These are phyloP conservation scores for Charanyca ferruginea DNA, from an alignment of 2,888 invertebrate genomes.

Conservation along the genomic window DNA sequence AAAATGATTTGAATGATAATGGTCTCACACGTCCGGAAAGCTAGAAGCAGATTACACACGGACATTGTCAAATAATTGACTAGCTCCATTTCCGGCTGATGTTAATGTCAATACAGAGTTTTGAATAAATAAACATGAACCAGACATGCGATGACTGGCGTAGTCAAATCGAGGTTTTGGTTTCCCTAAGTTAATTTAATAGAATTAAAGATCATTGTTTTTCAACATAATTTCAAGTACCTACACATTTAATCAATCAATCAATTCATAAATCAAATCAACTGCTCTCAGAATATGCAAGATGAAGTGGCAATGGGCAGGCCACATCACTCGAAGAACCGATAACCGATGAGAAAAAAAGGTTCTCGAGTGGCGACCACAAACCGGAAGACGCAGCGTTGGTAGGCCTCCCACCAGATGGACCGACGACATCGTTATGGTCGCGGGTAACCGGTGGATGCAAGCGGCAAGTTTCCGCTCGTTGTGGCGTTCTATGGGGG, in stretches of 20 bases:
- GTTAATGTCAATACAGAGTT: conserved; percentile 36
- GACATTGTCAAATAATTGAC: conserved; percentile 46
- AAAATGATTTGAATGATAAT: conserved; percentile 39
- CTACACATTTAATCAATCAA: neutral
- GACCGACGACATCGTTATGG: too few relatives aligned
- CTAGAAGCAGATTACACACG: conserved; percentile 31
- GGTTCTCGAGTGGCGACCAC: too few relatives aligned
- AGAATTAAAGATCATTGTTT: neutral
- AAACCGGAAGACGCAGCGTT: too few relatives aligned
- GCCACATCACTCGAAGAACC: too few relatives aligned
- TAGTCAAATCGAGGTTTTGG: conserved; percentile 1
- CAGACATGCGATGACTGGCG: conserved; percentile 16
- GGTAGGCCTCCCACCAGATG: too few relatives aligned
- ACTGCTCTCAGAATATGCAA: too few relatives aligned
- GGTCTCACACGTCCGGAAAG: conserved; percentile 10
- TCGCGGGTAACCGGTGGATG: too few relatives aligned
- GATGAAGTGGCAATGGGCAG: too few relatives aligned
- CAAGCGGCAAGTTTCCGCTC: too few relatives aligned
- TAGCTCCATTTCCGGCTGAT: conserved; percentile 35
- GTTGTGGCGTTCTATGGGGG: too few relatives aligned
- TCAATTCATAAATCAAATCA: too few relatives aligned
- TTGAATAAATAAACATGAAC: conserved; percentile 46
- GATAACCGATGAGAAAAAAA: too few relatives aligned
- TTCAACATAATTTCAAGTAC: neutral
- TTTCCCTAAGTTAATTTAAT: neutral